Evolutionary conservation across 2,888 invertebrate genomes (phyloP).

Genomic region (Euplagia quadripunctaria): DNA sequence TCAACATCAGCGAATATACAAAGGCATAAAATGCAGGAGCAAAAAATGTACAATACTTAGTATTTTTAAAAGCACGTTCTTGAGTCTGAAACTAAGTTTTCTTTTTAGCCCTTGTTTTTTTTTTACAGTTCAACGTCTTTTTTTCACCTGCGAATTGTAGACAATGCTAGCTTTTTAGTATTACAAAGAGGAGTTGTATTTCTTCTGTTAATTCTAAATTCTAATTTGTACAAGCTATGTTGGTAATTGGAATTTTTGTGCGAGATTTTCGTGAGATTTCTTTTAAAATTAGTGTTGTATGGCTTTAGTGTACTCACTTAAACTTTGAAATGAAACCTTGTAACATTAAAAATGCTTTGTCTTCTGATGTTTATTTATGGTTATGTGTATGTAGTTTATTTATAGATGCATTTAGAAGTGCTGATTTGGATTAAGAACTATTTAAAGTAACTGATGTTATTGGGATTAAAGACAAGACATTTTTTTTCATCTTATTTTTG

Average conservation of each 20-base stretch:
- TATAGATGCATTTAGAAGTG: no score
- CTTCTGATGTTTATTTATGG: no score
- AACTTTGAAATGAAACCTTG: background rate
- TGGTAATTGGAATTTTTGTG: conserved; percentile 36
- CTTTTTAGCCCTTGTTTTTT: conserved; percentile 40
- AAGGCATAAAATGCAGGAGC: conserved; percentile 30
- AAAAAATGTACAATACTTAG: conserved; percentile 24
- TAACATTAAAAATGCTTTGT: no score
- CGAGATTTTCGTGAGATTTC: conserved; percentile 25
- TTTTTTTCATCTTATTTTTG: no score
- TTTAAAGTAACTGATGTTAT: no score
- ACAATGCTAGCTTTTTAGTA: conserved; percentile 36
- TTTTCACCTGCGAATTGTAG: conserved; percentile 38
- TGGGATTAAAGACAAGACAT: no score
- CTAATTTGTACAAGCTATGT: conserved; percentile 43
- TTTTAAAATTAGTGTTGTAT: conserved; percentile 1
- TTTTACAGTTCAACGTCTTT: conserved; percentile 33
- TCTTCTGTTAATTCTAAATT: conserved; percentile 42
- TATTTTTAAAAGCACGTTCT: conserved; percentile 47
- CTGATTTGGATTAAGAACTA: no score
- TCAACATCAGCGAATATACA: conserved; percentile 22
- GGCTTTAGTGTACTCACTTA: background rate
- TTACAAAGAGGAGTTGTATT: conserved; percentile 36
- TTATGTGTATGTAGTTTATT: no score
- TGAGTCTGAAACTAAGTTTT: conserved; percentile 10